Percentiles rank a stretch among this genome's conserved stretches.
These are phyloP conservation scores for Sebastes miniatus DNA, from an alignment of 2,797 vertebrate species.

Conservation along the genomic window DNA sequence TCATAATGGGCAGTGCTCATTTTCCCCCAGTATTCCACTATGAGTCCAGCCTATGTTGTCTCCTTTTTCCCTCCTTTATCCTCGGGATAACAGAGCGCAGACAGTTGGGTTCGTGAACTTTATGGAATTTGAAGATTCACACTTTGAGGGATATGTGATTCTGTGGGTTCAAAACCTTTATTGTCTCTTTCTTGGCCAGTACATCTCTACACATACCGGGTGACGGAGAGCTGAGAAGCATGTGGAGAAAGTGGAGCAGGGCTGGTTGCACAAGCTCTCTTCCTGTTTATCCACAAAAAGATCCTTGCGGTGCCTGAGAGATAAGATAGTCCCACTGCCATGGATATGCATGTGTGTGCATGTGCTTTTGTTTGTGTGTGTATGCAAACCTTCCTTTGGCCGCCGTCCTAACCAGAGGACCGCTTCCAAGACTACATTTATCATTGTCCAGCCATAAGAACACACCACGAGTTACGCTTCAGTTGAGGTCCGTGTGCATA, in stretches of 20 bases:
- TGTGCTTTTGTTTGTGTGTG: not conserved
- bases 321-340: constrained; percentile 47
- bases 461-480: not conserved
- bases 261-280: not conserved
- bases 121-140: not conserved
- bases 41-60: not conserved
- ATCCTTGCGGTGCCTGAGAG: constrained; percentile 32
- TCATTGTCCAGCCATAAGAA: constrained; percentile 23
- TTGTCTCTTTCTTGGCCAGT: not conserved
- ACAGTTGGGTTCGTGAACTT: not conserved
- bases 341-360: constrained; percentile 6
- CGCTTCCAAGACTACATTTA: constrained; percentile 12
- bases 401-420: constrained; percentile 10
- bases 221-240: constrained; percentile 1
- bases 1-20: not conserved
- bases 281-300: constrained; percentile 61
- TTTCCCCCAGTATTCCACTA: not conserved
- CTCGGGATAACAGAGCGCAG: not conserved
- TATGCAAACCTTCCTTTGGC: constrained; percentile 4
- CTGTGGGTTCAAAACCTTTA: not conserved
- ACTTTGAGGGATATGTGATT: not conserved
- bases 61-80: not conserved
- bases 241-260: constrained; percentile 33
- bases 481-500: not conserved
- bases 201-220: not conserved